Percentiles rank a stretch among this genome's conserved stretches.
phyloP scores from a whole-genome alignment of 2,888 invertebrate genomes.

The Cosmia pyralina region DNA sequence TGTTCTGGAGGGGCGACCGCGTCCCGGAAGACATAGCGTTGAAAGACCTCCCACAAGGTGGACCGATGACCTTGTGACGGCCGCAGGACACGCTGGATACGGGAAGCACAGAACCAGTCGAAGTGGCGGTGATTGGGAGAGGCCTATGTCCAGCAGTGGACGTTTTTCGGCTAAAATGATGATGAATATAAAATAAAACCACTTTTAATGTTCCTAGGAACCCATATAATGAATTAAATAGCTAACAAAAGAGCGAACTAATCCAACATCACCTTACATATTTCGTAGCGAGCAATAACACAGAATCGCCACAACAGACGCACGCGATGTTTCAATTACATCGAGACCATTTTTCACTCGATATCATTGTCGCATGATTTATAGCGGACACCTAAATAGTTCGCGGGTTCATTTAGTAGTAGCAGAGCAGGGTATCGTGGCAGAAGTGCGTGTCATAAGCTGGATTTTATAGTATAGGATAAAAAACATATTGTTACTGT shows the following conservation, averaged over 20 bases:
- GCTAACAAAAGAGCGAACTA: conserved; percentile 18
- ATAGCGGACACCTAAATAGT: conserved; percentile 61
- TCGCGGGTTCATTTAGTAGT: conserved; percentile 46
- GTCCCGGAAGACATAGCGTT: too few relatives aligned
- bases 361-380: conserved; percentile 67
- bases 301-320: conserved; percentile 33
- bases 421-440: conserved; percentile 35
- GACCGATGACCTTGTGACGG: too few relatives aligned
- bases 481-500: background rate
- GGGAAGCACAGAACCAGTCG: too few relatives aligned
- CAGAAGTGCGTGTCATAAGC: conserved; percentile 30
- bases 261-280: conserved; percentile 23
- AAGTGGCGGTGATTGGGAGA: too few relatives aligned
- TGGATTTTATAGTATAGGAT: conserved; percentile 6
- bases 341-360: conserved; percentile 64
- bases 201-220: background rate
- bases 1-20: too few relatives aligned
- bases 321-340: conserved; percentile 71
- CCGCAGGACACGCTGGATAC: too few relatives aligned
- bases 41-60: too few relatives aligned
- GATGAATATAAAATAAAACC: background rate
- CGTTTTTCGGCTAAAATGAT: too few relatives aligned
- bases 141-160: too few relatives aligned
- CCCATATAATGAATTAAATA: conserved; percentile 3
- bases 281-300: conserved; percentile 26